Conservation (phyloP, 2,113 vertebrate species). For the Sprattus sprattus region DNA sequence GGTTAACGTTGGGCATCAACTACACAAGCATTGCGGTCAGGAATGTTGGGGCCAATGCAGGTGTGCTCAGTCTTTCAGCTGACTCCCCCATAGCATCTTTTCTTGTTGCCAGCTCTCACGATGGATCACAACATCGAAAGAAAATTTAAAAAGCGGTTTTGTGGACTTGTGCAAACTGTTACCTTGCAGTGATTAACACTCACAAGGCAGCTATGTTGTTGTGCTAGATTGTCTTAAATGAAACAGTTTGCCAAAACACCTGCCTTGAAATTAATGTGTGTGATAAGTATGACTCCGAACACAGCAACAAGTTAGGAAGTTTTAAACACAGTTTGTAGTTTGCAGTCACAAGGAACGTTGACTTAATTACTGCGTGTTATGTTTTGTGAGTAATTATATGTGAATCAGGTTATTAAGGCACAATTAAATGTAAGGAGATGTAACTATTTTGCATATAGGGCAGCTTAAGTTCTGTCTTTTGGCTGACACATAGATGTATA, state of each 20-base stretch:
- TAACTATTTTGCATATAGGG: neutral
- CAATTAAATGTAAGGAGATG: neutral
- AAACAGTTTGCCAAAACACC: constrained; percentile 79
- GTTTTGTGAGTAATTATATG: constrained; percentile 6
- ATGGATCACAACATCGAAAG: constrained; percentile 90
- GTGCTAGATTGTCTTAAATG: constrained; percentile 13
- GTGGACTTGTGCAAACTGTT: constrained; percentile 65
- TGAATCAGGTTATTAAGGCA: neutral
- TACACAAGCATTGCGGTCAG: constrained; percentile 96
- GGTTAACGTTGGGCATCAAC: constrained; percentile 97
- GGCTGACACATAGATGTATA: neutral
- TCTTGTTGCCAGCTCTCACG: constrained; percentile 88
- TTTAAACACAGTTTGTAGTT: neutral
- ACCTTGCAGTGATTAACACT: constrained; percentile 58
- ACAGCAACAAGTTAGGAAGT: neutral
- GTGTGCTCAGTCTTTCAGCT: constrained; percentile 83
- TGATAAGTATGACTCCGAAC: neutral
- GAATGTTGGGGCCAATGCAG: constrained; percentile 84
- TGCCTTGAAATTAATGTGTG: constrained; percentile 74
- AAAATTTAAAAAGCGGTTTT: constrained; percentile 93
- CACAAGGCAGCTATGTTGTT: constrained; percentile 38
- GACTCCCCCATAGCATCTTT: constrained; percentile 91
- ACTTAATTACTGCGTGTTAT: neutral
- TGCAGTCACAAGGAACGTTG: neutral
- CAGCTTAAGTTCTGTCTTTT: neutral